Base-by-base conservation (phyloP, 2,888 invertebrate species). In the Marasmarcha lunaedactyla region DNA sequence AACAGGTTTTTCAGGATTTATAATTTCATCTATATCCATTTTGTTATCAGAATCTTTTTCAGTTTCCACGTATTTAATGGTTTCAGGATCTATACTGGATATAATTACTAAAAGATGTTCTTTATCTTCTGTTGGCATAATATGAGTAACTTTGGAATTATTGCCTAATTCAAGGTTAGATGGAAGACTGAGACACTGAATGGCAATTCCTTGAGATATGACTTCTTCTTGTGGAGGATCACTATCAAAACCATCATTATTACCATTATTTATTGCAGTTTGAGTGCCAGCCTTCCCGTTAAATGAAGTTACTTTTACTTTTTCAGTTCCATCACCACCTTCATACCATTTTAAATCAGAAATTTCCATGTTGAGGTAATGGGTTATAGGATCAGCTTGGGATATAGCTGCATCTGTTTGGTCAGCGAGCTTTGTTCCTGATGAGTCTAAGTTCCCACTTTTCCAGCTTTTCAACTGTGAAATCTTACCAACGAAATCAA, bases 61-160 rank as follows among this genome's bases (percentile, higher is more conserved):
- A 0, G 54, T 58, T n/a, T 70, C 68, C 25, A 66, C 67, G 27
- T 69, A 68, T 46, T 71, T 76, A 0, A 68, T 45, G 42, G 64
- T 68, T 0, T 66, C 67, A 0, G 68, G 71, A 12, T 73, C 69
- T 12, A 83, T 64, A 43, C 62, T 66, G 1, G 79, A 79, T 38
- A 89, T 63, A 1, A 88, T 84, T 0, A 90, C 88, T 35, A 93
- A 65, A 40, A 93, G 57, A 60, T 90, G 89, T 44, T 85, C 85
- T 45, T 89, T 88, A 57, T 91, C 90, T 46, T 87, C 86, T 0
- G 90, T 90, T 0, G 91, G 89, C 42, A 90, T 57, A 34, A 93
- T 85, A 51, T 89, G 88, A 0, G 86, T 85, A 11, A 90, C 81
- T 52, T 73, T 83, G 35, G 87, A 67, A 51, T 86, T 79, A 33